Evolutionary conservation across 2,797 vertebrate species (phyloP).

Genomic region (Borostomias antarcticus): DNA sequence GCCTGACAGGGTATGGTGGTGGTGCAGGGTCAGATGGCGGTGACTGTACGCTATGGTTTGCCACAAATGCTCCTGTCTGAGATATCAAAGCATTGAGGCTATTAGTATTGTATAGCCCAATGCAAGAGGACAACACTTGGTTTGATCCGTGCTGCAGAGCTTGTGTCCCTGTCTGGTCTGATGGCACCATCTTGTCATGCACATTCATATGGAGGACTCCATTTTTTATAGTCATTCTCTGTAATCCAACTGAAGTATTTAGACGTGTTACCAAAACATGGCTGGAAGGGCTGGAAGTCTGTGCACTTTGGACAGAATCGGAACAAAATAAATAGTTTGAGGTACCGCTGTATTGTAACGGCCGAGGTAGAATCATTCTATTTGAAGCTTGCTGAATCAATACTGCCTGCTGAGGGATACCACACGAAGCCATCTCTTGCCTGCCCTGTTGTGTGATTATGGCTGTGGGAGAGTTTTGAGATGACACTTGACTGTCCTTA

Average conservation of each 20-base stretch:
- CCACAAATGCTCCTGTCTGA: too few species aligned
- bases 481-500: background rate
- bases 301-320: constrained; percentile 6
- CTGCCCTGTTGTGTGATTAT: background rate
- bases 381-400: constrained; percentile 5
- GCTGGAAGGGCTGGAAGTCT: background rate
- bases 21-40: too few species aligned
- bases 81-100: background rate
- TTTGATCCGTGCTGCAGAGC: background rate
- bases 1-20: too few species aligned
- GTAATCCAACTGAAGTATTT: too few species aligned
- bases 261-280: background rate
- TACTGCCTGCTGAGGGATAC: background rate
- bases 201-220: too few species aligned
- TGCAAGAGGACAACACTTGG: background rate
- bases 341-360: background rate
- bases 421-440: background rate
- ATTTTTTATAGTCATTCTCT: background rate
- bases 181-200: background rate
- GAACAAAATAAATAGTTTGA: background rate
- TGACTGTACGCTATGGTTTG: too few species aligned
- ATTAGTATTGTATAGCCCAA: too few species aligned
- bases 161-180: too few species aligned
- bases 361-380: background rate
- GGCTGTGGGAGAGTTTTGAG: background rate